These are phyloP conservation scores for Sarcophaga variegata DNA, from an alignment of 2,888 invertebrate species.

Conservation along the genomic window DNA sequence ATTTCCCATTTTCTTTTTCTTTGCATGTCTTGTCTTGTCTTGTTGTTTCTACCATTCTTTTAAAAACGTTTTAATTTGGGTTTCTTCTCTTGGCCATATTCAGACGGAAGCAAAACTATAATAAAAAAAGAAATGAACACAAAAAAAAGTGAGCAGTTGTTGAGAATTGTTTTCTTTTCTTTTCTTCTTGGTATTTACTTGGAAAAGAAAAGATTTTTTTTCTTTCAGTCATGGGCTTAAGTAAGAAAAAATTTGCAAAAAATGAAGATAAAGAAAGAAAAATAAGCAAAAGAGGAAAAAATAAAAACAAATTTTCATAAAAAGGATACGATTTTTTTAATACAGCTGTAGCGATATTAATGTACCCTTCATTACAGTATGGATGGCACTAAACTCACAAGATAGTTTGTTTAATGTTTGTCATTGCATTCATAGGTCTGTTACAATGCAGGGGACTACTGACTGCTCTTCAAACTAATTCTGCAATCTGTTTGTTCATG, in stretches of 20 bases:
- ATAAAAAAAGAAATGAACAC: conserved; percentile 34
- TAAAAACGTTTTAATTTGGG: background rate
- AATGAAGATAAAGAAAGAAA: background rate
- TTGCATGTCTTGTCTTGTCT: conserved; percentile 12
- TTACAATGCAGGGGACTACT: too few species aligned
- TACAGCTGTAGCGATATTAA: too few species aligned
- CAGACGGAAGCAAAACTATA: conserved; percentile 24
- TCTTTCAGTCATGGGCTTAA: background rate
- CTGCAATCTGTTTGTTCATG: too few species aligned
- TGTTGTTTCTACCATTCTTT: conserved; percentile 13
- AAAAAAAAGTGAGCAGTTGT: conserved; percentile 28
- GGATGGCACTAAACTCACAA: too few species aligned
- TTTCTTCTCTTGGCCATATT: conserved; percentile 3
- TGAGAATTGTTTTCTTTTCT: conserved; percentile 13
- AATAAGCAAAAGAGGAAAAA: too few species aligned
- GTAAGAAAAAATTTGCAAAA: background rate
- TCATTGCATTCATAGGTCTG: too few species aligned
- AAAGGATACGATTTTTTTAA: too few species aligned
- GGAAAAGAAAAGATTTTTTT: too few species aligned
- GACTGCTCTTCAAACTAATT: too few species aligned
- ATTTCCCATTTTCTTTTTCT: background rate
- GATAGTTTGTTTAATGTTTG: too few species aligned
- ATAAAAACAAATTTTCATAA: too few species aligned
- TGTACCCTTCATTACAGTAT: too few species aligned
- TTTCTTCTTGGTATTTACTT: background rate